Evolutionary conservation across 2,113 vertebrate species (phyloP), one percentile per base, ranked within the genome.

Genomic region (Malurus elegans): DNA sequence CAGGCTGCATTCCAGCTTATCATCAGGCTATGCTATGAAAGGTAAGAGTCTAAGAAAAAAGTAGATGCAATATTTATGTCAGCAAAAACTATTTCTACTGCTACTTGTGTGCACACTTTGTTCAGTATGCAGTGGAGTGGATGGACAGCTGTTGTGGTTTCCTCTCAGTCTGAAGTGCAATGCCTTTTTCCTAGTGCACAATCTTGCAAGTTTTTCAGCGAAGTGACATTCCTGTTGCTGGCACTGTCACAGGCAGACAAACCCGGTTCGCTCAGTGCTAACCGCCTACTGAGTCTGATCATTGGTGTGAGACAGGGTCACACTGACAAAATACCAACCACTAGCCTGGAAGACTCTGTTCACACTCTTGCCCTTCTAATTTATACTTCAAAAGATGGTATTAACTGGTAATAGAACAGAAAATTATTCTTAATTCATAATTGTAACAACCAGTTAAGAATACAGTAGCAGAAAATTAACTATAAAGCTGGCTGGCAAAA

Each of bases 281-380:
- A 72, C 75, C 53, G 91, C 76, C 91, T 40, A 44, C 81, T 66
- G 78, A 84, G 85, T 70, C 72, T 64, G 92, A 82, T 53, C 92
- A 58, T 7, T 23, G 29, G 91, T 71, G 86, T 94, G 74, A 83
- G 72, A 84, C 36, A 0, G 72, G 53, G n/a, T 44, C 12, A 2
- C 62, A 81, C 86, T 79, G 85, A 91, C 88, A 93, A 88, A 85
- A 83, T 12, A 62, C 32, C 53, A 64, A 62, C 71, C 83, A 69
- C 4, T 2, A 89, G 74, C 84, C 86, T 75, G 72, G 88, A 94
- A 61, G 36, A 69, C 40, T 83, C 86, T 76, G 93, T 79, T 72
- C 92, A 69, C 29, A 47, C 51, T 8, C 36, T 47, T 88, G 79
- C 71, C 88, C 76, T 95, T 79, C 79, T 95, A 76, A 94, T 92